Evolutionary conservation across 35 echinoderm and acorn worm species (phyloP).

Genomic region (Hemicentrotus pulcherrimus): DNA sequence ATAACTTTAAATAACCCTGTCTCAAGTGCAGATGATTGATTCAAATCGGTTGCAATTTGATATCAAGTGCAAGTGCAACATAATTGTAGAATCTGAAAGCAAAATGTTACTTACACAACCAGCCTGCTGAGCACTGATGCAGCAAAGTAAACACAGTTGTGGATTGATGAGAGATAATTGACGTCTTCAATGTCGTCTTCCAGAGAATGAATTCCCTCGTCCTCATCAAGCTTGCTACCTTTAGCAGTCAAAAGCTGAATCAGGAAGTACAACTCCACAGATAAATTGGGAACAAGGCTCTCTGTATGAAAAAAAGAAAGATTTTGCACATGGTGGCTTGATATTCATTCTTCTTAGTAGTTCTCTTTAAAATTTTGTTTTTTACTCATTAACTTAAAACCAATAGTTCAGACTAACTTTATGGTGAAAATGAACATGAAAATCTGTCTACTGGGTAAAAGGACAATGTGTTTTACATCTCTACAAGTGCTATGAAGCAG

Average conservation of each 20-base stretch:
- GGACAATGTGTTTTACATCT: neutral
- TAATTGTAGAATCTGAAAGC: neutral
- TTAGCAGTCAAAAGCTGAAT: constrained; percentile 53
- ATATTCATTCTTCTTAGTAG: too few relatives aligned
- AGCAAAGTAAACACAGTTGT: constrained; percentile 62
- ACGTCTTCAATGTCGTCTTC: constrained; percentile 44
- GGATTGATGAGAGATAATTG: constrained; percentile 54
- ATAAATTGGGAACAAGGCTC: constrained; percentile 66
- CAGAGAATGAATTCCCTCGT: neutral
- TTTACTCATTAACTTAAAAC: too few relatives aligned
- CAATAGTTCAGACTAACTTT: neutral
- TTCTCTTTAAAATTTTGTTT: too few relatives aligned
- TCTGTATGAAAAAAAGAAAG: constrained; percentile 17
- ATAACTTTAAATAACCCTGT: too few relatives aligned
- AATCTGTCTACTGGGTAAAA: neutral
- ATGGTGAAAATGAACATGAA: neutral
- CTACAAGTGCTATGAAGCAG: neutral
- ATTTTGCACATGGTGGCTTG: neutral
- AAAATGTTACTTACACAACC: constrained; percentile 7
- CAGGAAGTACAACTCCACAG: constrained; percentile 56
- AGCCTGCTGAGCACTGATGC: constrained; percentile 41
- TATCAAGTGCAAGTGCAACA: neutral
- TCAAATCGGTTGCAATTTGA: too few relatives aligned
- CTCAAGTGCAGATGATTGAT: too few relatives aligned
- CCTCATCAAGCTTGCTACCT: constrained; percentile 38